Base-by-base conservation (phyloP, 1,140 invertebrate species). In the Chelonus insularis region DNA sequence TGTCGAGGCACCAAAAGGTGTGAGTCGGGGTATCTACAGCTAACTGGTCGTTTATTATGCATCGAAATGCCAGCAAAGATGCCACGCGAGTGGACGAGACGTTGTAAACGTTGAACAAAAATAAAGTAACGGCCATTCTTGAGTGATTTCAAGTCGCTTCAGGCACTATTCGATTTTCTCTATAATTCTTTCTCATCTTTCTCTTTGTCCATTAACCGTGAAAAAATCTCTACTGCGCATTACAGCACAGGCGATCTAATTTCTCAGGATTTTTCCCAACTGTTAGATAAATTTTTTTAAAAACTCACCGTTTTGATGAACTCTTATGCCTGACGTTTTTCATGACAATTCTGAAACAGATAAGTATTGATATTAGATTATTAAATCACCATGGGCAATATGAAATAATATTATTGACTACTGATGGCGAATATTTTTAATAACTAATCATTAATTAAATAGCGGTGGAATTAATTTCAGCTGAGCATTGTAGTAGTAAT, bases 31-130 rank as follows among this genome's bases (percentile, higher is more conserved):
- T 61, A 71, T 62, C 72, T 75, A 68, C 65, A 74, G 72, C 72
- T 77, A 76, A 79, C 72, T 72, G 74, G 75, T 79, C 78, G 76
- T 80, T 80, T 80, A 80, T 78, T 80, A 80, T 80, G 78, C 78
- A 80, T 79, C 77, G 78, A 80, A 80, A 80, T 80, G 78, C 78
- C 78, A 78, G 74, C 67, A 75, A 76, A 71, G 76, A 78, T 76
- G 75, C 78, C 76, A 75, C 74, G 73, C 77, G 78, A 79, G 76
- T 78, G 75, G 76, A 79, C 75, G 75, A 72, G 71, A 78, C 76
- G 76, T 76, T 78, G 76, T 76, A 76, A 79, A 78, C 72, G 73
- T 60, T 70, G 67, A 57, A 72, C 71, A 78, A 79, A 80, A 80
- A 79, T 79, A 76, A 78, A 78, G 72, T 75, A 75, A 80, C 72